Percentiles rank a stretch among this genome's conserved stretches.
Conservation (phyloP, 2,113 vertebrate species). For the Panurus biarmicus region DNA sequence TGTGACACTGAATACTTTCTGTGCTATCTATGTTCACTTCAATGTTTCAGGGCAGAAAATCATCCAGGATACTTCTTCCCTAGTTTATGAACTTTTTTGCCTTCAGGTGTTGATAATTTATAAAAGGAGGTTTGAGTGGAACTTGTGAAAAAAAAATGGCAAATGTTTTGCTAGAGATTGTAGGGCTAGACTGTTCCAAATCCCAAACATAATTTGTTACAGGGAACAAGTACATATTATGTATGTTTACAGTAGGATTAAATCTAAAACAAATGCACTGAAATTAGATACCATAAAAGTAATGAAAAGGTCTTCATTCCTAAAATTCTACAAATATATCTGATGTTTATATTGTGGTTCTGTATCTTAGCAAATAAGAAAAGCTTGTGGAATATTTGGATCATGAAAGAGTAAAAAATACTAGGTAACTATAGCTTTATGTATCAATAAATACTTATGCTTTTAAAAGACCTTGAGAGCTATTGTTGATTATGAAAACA, state of each 20-base stretch:
- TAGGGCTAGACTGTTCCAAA: not conserved
- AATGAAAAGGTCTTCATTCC: not conserved
- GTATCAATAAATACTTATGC: not conserved
- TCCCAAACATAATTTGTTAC: not conserved
- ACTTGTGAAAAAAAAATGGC: not conserved
- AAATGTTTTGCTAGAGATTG: not conserved
- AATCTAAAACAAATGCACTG: not conserved
- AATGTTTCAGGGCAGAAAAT: not conserved
- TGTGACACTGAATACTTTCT: not conserved
- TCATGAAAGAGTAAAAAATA: not conserved
- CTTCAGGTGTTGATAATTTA: not conserved
- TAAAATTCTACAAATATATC: not conserved
- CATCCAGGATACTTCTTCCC: not conserved
- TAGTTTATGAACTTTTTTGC: not conserved
- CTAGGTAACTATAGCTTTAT: not conserved
- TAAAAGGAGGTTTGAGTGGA: not conserved
- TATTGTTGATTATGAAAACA: not conserved
- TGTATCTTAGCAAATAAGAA: not conserved
- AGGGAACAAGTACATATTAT: not conserved
- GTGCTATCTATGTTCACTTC: rapidly evolving
- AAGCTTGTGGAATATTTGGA: not conserved
- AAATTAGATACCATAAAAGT: not conserved
- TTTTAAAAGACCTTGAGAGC: slow-evolving; percentile 6
- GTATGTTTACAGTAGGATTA: not conserved
- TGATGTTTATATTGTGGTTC: not conserved